These are phyloP conservation scores for Lepisosteus osseus DNA, from an alignment of 2,113 vertebrate species.

Conservation along the genomic window DNA sequence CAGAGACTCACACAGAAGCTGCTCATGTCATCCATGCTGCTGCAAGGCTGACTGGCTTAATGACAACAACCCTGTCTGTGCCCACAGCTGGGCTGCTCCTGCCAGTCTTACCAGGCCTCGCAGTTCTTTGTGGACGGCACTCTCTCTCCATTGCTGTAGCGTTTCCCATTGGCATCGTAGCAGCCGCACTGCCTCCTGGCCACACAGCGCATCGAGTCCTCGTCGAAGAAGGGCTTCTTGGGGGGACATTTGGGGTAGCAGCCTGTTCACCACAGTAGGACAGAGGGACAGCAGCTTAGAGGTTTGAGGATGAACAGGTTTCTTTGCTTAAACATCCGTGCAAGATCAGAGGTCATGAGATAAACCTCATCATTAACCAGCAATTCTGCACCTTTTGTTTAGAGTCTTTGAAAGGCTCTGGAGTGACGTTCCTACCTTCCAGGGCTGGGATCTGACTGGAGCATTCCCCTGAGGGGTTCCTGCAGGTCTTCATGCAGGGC, in stretches of 20 bases:
- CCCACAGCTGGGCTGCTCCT: too few relatives aligned
- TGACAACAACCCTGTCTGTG: too few relatives aligned
- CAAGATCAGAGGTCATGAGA: too few relatives aligned
- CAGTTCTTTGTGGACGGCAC: constrained; percentile 70
- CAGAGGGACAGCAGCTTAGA: neutral
- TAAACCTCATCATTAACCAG: too few relatives aligned
- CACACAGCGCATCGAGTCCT: constrained; percentile 81
- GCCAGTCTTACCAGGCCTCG: constrained; percentile 63
- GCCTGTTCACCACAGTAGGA: constrained; percentile 51
- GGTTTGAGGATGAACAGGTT: neutral
- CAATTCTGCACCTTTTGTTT: neutral
- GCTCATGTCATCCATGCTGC: too few relatives aligned
- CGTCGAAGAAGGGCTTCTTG: constrained; percentile 75
- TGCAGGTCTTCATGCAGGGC: constrained; percentile 64
- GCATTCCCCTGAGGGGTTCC: constrained; percentile 55
- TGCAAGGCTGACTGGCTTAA: too few relatives aligned
- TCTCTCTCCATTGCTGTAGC: constrained; percentile 56
- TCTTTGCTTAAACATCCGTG: neutral
- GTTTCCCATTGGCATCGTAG: constrained; percentile 43
- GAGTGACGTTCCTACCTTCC: constrained; percentile 52
- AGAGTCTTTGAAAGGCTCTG: neutral
- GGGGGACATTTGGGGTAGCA: constrained; percentile 84
- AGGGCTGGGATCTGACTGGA: constrained; percentile 53
- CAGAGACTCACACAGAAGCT: too few relatives aligned
- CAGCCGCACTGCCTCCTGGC: constrained; percentile 55